Percentiles rank a stretch among this genome's conserved stretches.
Evolutionary conservation across 2,797 vertebrate genomes (phyloP).

Genomic region (Trachurus trachurus): DNA sequence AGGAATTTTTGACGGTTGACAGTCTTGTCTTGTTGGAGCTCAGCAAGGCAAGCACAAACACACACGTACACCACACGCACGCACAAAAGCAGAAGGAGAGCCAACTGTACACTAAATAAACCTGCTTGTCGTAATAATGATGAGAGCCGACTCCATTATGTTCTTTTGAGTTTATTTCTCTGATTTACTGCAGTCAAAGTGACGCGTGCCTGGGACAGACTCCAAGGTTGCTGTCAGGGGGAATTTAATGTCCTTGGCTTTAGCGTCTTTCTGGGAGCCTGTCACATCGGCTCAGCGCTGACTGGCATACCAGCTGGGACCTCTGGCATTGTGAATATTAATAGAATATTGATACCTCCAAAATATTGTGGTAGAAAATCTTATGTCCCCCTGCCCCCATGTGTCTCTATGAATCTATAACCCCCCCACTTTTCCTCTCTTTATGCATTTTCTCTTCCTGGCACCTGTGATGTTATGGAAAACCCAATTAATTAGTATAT

Average conservation of each 20-base stretch:
- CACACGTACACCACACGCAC: conserved; percentile 7
- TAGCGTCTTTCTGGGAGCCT: conserved; percentile 87
- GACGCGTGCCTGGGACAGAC: conserved; percentile 81
- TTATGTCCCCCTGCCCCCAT: conserved; percentile 71
- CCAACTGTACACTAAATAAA: conserved; percentile 81
- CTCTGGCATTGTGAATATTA: conserved; percentile 93
- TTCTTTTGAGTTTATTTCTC: conserved; percentile 88
- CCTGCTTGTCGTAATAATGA: conserved; percentile 80
- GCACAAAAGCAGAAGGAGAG: conserved; percentile 48
- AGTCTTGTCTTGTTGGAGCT: conserved; percentile 72
- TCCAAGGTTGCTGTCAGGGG: conserved; percentile 92
- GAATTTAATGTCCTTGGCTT: conserved; percentile 91
- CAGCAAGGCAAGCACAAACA: conserved; percentile 34
- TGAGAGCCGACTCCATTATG: conserved; percentile 84
- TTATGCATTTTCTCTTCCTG: conserved; percentile 32
- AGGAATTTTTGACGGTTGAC: conserved; percentile 66
- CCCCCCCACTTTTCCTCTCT: conserved; percentile 23
- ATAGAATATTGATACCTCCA: conserved; percentile 95
- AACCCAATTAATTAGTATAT: conserved; percentile 89
- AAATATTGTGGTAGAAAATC: conserved; percentile 88
- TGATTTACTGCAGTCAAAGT: conserved; percentile 84
- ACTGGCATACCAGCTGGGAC: conserved; percentile 88
- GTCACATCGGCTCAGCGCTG: conserved; percentile 89
- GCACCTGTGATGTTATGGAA: conserved; percentile 87
- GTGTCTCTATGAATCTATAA: conserved; percentile 42